Evolutionary conservation across 2,113 vertebrate genomes (phyloP), one percentile per base, ranked within the genome.

Genomic region (Lethenteron camtschaticum): DNA sequence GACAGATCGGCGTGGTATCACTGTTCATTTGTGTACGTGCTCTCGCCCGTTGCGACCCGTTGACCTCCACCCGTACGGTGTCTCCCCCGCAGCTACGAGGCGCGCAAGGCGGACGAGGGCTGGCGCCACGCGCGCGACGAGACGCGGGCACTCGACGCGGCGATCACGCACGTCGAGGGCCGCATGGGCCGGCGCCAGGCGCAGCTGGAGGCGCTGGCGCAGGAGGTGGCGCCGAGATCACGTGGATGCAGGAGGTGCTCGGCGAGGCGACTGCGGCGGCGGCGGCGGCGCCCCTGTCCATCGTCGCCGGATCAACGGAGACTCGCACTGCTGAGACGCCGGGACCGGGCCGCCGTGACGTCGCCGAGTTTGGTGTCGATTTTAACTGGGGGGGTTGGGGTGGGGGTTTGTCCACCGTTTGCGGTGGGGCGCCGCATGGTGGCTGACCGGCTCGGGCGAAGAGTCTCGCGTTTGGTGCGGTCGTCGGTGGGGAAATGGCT

Each of bases 211-310:
- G 80, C 80, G 0, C 78, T 96, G 77, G 87, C 86, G 2, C 85
- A 88, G 79, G 90, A 91, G 77, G 80, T 96, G 80, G 87, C 84
- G 85, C 84, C 0, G 90, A 99, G 76, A 81, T 96, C 77, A 88
- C 80, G 78, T 99, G 92, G 2, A 90, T 95, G 73, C 87, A 95
- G 77, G 90, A 99, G 77, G 80, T 99, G 77, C 63, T 66, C n/a
- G 63, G 63, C n/a, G 63, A 66, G 24, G 63, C 63, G 41, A 41
- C 5, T 7, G 41, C 41, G 41, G 41, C 41, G 41, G 41, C 24
- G 4, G 24, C 41, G 41, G 41, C 6, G 41, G 41, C 41, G 41
- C 41, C 41, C 5, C 41, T 41, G 5, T 41, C 41, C 41, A 41
- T 41, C 41, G 41, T 7, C 41, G 41, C 41, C 41, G 41, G 41